Evolutionary conservation across 2,113 vertebrate genomes (phyloP).

Genomic region (Poecile atricapillus): DNA sequence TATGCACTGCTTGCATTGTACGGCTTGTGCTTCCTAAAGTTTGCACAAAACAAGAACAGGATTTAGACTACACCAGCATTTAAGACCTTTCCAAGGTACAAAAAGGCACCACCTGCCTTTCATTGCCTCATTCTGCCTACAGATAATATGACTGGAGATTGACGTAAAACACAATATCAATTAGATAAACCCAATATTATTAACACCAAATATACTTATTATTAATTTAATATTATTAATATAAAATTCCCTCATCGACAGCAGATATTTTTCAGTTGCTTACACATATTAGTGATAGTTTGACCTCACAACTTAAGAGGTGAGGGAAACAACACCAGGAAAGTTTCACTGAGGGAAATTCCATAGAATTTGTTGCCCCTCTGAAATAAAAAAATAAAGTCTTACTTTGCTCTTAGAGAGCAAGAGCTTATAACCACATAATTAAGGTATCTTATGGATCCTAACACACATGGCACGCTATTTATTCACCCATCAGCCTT

Average conservation of each 20-base stretch:
- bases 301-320: not conserved
- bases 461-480: rapidly evolving
- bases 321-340: not conserved
- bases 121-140: not conserved
- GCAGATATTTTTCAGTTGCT: not conserved
- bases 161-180: not conserved
- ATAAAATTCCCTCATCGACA: not conserved
- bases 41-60: not conserved
- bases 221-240: not conserved
- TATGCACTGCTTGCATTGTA: not conserved
- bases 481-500: not conserved
- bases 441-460: not conserved
- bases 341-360: not conserved
- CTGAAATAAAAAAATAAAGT: not conserved
- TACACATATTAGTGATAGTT: not conserved
- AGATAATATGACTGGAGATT: not conserved
- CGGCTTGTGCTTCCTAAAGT: not conserved
- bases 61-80: not conserved
- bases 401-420: not conserved
- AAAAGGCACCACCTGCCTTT: not conserved
- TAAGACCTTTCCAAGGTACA: not conserved
- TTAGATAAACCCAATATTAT: not conserved
- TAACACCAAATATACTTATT: not conserved
- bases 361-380: not conserved
- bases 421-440: not conserved